These are phyloP conservation scores for Diorhabda sublineata DNA, from an alignment of 1,140 invertebrate species.

Conservation along the genomic window DNA sequence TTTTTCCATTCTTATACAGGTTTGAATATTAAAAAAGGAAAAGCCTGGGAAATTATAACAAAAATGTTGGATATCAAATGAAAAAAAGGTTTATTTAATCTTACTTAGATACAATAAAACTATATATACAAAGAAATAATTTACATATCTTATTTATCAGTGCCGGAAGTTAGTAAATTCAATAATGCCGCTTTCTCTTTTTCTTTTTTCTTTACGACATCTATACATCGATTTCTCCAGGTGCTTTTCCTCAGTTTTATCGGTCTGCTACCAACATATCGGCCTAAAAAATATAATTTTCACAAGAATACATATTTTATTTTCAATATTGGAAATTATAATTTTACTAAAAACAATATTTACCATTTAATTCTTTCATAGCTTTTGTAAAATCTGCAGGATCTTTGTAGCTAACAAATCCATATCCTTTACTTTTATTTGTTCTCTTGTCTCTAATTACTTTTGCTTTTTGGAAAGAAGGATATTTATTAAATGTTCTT, in stretches of 20 bases:
- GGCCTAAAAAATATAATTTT: conserved; percentile 53
- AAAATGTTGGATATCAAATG: too few species aligned
- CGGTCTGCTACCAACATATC: conserved; percentile 95
- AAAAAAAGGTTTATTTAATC: too few species aligned
- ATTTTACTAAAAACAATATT: conserved; percentile 37
- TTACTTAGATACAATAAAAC: too few species aligned
- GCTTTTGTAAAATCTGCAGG: conserved; percentile 96
- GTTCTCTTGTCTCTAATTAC: conserved; percentile 95
- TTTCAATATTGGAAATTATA: conserved; percentile 9
- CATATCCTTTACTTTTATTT: conserved; percentile 98
- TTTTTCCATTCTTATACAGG: too few species aligned
- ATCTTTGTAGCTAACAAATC: conserved; percentile 98
- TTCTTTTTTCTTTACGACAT: conserved; percentile 91
- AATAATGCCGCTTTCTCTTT: conserved; percentile 81
- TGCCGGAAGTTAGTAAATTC: conserved; percentile 59
- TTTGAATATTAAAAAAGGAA: too few species aligned
- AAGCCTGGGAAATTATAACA: too few species aligned
- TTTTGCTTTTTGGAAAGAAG: conserved; percentile 91
- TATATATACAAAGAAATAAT: too few species aligned
- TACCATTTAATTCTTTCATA: conserved; percentile 97
- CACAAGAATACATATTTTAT: too few species aligned
- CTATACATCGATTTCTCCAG: conserved; percentile 92
- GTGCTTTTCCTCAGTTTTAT: conserved; percentile 96
- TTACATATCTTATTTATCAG: too few species aligned
- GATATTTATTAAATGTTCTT: conserved; percentile 92